Evolutionary conservation across 2,888 invertebrate species (phyloP).

Genomic region (Crocallis elinguaria): DNA sequence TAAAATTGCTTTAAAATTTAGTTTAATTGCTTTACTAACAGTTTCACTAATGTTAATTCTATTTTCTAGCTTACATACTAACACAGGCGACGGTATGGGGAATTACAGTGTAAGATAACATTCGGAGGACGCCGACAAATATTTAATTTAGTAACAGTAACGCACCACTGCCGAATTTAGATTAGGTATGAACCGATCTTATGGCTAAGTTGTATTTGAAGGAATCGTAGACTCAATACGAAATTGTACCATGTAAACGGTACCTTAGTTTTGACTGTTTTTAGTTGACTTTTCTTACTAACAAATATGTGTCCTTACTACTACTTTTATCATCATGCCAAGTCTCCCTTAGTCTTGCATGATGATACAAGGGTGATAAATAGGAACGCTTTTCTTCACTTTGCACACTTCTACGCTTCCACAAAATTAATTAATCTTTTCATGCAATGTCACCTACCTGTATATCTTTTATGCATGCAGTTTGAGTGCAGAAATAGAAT

Average conservation of each 20-base stretch:
- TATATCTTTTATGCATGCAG: too few species aligned
- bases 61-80: constrained; percentile 81
- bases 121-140: constrained; percentile 58
- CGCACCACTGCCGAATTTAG: constrained; percentile 55
- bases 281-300: background rate
- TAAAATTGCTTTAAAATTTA: background rate
- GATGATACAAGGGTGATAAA: too few species aligned
- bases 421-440: too few species aligned
- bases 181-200: constrained; percentile 63
- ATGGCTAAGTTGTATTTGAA: background rate
- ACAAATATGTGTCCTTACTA: too few species aligned
- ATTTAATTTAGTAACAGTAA: constrained; percentile 51
- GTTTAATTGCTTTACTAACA: constrained; percentile 1
- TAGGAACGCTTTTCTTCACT: too few species aligned
- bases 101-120: constrained; percentile 80
- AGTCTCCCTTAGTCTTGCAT: too few species aligned
- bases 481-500: too few species aligned
- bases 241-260: background rate
- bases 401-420: too few species aligned
- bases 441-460: too few species aligned
- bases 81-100: constrained; percentile 73
- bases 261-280: background rate
- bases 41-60: constrained; percentile 54
- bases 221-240: background rate
- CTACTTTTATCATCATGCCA: too few species aligned